Conservation (phyloP, 2,797 vertebrate genomes). For the Danio tinwini region DNA sequence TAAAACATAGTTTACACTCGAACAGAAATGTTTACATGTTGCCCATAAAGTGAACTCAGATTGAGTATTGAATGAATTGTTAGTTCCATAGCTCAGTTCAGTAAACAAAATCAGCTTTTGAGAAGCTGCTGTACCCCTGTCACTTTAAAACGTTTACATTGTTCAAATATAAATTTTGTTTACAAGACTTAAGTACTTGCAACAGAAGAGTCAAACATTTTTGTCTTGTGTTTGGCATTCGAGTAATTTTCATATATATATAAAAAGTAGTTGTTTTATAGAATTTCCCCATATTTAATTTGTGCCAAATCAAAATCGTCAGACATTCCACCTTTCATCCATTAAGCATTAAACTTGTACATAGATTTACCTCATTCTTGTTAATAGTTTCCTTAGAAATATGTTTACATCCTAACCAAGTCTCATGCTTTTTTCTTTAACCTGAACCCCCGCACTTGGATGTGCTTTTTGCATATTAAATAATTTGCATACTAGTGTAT, state of each 20-base stretch:
- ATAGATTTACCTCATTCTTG: slow-evolving; percentile 75
- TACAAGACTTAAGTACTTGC: slow-evolving; percentile 68
- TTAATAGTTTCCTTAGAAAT: slow-evolving; percentile 58
- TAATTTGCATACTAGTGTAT: slow-evolving; percentile 56
- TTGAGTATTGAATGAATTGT: slow-evolving; percentile 53
- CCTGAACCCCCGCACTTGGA: slow-evolving; percentile 39
- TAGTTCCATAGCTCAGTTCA: slow-evolving; percentile 58
- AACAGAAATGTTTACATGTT: slow-evolving; percentile 76
- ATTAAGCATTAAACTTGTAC: slow-evolving; percentile 48
- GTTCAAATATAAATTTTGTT: slow-evolving; percentile 66
- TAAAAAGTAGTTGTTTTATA: slow-evolving; percentile 5
- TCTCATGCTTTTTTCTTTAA: slow-evolving; percentile 54
- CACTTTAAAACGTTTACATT: slow-evolving; percentile 64
- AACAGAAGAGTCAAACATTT: slow-evolving; percentile 32
- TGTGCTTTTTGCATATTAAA: slow-evolving; percentile 54
- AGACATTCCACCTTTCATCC: slow-evolving; percentile 42
- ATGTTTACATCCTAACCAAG: slow-evolving; percentile 71
- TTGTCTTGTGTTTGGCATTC: slow-evolving; percentile 10
- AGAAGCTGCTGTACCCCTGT: slow-evolving; percentile 13
- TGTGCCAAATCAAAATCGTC: slow-evolving; percentile 46
- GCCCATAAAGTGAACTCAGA: slow-evolving; percentile 46
- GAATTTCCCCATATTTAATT: slow-evolving; percentile 9
- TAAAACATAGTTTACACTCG: slow-evolving; percentile 70
- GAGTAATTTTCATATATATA: background rate
- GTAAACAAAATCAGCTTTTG: slow-evolving; percentile 10